phyloP scores from a whole-genome alignment of 2,888 invertebrate species.

The Himalopsyche tibetana region DNA sequence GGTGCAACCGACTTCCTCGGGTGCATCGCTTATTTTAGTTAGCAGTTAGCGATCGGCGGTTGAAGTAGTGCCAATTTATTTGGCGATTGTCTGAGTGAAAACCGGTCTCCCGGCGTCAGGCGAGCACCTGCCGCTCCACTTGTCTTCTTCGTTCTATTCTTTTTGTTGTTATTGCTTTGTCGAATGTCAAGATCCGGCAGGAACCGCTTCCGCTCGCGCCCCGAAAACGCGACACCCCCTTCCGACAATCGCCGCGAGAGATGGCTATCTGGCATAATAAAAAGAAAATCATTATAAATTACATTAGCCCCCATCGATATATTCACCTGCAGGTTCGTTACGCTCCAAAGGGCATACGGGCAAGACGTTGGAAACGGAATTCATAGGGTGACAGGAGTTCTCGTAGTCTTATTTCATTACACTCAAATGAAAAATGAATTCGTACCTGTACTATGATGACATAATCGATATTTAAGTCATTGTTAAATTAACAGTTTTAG shows the following conservation, averaged over 20 bases:
- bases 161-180: constrained; percentile 41
- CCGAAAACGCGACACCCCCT: constrained; percentile 51
- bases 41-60: constrained; percentile 1
- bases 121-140: constrained; percentile 71
- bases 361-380: constrained; percentile 50
- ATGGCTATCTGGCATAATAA: constrained; percentile 48
- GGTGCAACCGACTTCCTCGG: not conserved
- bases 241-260: constrained; percentile 52
- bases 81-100: constrained; percentile 32
- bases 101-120: constrained; percentile 33
- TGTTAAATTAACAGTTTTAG: no score
- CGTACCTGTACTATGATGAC: not conserved
- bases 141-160: constrained; percentile 46
- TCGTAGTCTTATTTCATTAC: no score
- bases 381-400: constrained; percentile 3
- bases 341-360: constrained; percentile 65
- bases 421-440: no score
- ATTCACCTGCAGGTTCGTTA: constrained; percentile 65
- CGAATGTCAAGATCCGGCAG: constrained; percentile 63
- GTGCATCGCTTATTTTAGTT: constrained; percentile 5
- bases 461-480: not conserved
- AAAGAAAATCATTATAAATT: constrained; percentile 62
- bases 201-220: constrained; percentile 54
- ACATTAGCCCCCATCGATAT: constrained; percentile 56
- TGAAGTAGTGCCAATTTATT: constrained; percentile 29